Base-by-base conservation (phyloP, 2,113 vertebrate genomes). In the Perca schrenkii region DNA sequence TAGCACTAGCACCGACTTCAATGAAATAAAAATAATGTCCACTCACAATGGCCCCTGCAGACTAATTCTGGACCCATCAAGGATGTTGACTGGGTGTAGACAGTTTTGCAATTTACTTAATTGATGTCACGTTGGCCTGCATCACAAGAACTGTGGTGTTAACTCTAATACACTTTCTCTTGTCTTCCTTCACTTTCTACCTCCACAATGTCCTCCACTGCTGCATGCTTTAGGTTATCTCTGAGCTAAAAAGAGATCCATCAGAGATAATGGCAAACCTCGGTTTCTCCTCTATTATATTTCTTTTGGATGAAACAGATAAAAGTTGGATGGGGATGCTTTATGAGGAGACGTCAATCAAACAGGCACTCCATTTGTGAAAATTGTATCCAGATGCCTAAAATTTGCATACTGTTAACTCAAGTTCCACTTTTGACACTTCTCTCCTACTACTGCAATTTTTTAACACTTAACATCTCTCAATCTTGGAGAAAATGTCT, bases 371-470 rank as follows among this genome's bases (percentile, higher is more conserved):
- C 31, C 25, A 64, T 52, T 70, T 22, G 17, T 62, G 43, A 81
- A 70, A 49, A 82, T 87, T 80, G 85, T 15, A 87, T 83, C 52
- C 56, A 72, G 65, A 40, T 10, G 34, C 22, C 21, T 57, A 4
- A 79, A 73, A 82, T 88, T 72, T 80, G 57, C 46, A 87, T 84
- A 75, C 71, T 56, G 0, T 61, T 54, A 74, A 76, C 66, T 63
- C 19, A 68, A 78, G 69, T 52, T 54, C 16, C 65, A n/a, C 34
- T 78, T 88, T 68, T 69, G 49, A 88, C 77, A 77, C 28, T 61
- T 54, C 31, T 53, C 56, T 79, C 28, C 52, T 34, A 28, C 56
- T 81, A 79, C 68, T 64, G 66, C 74, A 85, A 40, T 69, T 57
- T 73, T 71, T 72, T 82, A 21, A 68, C 54, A 66, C 53, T 67